Base-by-base conservation (phyloP, 2,888 invertebrate species). In the Muscina levida region DNA sequence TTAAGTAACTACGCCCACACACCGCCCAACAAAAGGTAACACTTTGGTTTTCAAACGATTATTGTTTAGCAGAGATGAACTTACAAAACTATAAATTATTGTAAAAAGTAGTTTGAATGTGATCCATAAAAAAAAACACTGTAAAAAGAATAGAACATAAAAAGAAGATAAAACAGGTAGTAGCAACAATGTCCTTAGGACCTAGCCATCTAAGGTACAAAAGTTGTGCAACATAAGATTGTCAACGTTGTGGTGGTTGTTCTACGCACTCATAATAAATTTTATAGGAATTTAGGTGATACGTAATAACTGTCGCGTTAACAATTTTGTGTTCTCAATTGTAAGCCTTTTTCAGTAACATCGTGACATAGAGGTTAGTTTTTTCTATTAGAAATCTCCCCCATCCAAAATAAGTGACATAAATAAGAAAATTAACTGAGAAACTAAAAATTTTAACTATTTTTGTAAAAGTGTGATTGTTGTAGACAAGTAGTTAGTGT, bases 401-500 rank as follows among this genome's bases (percentile, higher is more conserved):
- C 17, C 39, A 17, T 6, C n/a, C 11, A 48, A 31, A 1, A 59
- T 19, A 37, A 31, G 53, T 31, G 57, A 57, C n/a, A 59, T 13
- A 62, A 48, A 42, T 22, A 67, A 74, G 67, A 26, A 13, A 31
- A 31, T n/a, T 31, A 68, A 15, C 0, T 10, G 71, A 56, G 59
- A 59, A 42, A 53, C 4, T 53, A 19, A 76, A 59, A 59, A 59
- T 59, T 59, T 72, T 71, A 51, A 77, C 74, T 81, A 81, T 81
- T 81, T 81, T 77, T 81, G 72, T 81, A 81, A 80, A 71, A 77
- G 77, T 81, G 81, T 77, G 74, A 77, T 77, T 77, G 81, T 77
- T 77, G 75, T 74, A 81, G 77, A 68, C 71, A 79, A 42, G 59
- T 59, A 59, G 59, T 59, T 59, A 59, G 59, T 59, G 59, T 59